Evolutionary conservation across 2,113 vertebrate genomes (phyloP), one percentile per base, ranked within the genome.

Genomic region (Brachionichthys hirsutus): DNA sequence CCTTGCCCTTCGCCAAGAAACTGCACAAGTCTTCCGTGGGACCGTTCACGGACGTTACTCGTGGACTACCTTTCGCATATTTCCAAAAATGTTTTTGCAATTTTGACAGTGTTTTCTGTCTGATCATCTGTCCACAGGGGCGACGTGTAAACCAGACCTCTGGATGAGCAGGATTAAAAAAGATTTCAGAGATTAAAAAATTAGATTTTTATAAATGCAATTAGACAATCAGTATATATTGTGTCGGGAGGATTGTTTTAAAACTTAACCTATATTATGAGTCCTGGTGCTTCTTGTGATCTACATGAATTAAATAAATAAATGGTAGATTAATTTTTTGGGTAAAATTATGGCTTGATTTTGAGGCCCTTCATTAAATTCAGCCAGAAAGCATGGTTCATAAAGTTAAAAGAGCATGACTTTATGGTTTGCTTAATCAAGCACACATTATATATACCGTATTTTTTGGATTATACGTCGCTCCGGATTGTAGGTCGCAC

Each of bases 11-110:
- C 70, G 47, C 46, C 4, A 6, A 57, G 45, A 60, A 62, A 51
- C 11, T 61, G 51, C 56, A 56, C 2, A 30, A 56, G 53, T 80
- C 65, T 78, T 72, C 54, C 44, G 51, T 65, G 36, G 40, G 19
- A 24, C 12, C 38, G 52, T 52, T 62, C 47, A 35, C 34, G 55
- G 40, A 58, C 53, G 61, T 51, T 55, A 34, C 46, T 51, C 44
- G 43, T 52, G 41, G 35, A 24, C 66, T 44, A 5, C 69, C 53
- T 54, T 61, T 69, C 55, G 24, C 43, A 53, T 54, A 34, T 6
- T 12, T 61, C 35, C 42, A n/a, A n/a, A n/a, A n/a, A n/a, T 12
- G 1, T 75, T 74, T 66, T 20, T 44, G 3, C 11, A 17, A 16
- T 16, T 20, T 64, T 12, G 15, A 15, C 19, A 47, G 41, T 22